Base-by-base conservation (phyloP, 2,113 vertebrate genomes). In the Bufo gargarizans region DNA sequence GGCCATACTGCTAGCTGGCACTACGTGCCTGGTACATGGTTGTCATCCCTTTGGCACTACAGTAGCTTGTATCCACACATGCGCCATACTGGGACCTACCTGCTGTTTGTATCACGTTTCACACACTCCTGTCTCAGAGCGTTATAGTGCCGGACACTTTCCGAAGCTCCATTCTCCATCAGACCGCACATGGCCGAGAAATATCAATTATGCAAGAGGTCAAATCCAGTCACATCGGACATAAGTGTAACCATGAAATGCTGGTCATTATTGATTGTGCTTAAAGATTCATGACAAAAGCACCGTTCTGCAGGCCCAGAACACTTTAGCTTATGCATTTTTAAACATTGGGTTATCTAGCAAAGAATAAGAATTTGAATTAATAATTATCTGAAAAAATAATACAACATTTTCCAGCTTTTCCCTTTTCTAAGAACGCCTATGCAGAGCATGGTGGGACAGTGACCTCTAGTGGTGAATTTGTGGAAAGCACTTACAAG, bases 211-310 rank as follows among this genome's bases (percentile, higher is more conserved):
- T 87, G 49, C 53, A 87, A 9, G 8, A 74, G 19, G 56, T 45
- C 65, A 84, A 20, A 50, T 86, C 69, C 55, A 56, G 69, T 61
- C 63, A 85, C 63, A 85, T 71, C 45, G 49, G 84, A 77, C 76
- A 58, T 63, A 20, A 89, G 49, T 50, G 82, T 16, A 69, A 20
- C 67, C 67, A 47, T 81, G 22, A 53, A 76, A 47, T 86, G 22
- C 77, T 77, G 69, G 45, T 65, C 84, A 76, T 43, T 82, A 82
- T 89, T 50, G 58, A 86, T 86, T 72, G 17, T 82, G 77, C 55
- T 86, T 16, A 89, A 89, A 86, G 43, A 89, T 86, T 81, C 65
- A 86, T 89, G 83, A 86, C 47, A 53, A 74, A 22, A 59, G 50
- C 33, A 59, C 16, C 33, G 20, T 77, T 33, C 22, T 47, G 22